Percentiles rank a stretch among this genome's conserved stretches.
phyloP scores from a whole-genome alignment of 2,113 vertebrate genomes.

The Pristiophorus japonicus region DNA sequence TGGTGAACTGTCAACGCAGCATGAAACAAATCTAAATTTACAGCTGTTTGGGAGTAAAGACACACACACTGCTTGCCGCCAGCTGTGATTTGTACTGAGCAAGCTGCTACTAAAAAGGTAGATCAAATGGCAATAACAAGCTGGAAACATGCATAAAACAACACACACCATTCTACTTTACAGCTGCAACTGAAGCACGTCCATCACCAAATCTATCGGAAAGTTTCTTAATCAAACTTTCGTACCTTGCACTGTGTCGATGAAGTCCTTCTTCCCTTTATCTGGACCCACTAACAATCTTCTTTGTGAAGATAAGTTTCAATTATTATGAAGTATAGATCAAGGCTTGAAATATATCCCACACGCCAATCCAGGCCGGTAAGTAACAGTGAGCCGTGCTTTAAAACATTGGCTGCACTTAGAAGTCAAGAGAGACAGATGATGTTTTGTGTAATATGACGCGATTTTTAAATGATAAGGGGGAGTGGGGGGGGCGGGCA shows the following conservation, averaged over 20 bases:
- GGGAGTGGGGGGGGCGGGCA: background rate
- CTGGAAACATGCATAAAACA: background rate
- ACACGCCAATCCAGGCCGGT: background rate
- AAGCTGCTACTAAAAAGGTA: background rate
- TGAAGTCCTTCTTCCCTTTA: background rate
- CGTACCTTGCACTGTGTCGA: background rate
- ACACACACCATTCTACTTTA: too few species aligned
- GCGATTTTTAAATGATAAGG: background rate
- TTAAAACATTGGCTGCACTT: background rate
- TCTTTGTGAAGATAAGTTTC: background rate
- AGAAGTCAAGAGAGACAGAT: background rate
- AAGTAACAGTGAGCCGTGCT: background rate
- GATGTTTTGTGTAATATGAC: background rate
- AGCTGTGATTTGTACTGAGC: background rate
- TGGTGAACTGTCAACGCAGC: background rate
- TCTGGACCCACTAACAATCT: background rate
- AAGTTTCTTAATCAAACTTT: background rate
- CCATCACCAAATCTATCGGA: background rate
- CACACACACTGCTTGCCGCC: background rate
- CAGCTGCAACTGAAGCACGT: background rate
- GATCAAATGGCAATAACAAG: background rate
- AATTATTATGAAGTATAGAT: too few species aligned
- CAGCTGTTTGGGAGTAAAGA: background rate
- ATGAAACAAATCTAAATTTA: background rate
- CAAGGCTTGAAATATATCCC: too few species aligned